Base-by-base conservation (phyloP, 2,888 invertebrate genomes). In the Scaptomyza polygonia region DNA sequence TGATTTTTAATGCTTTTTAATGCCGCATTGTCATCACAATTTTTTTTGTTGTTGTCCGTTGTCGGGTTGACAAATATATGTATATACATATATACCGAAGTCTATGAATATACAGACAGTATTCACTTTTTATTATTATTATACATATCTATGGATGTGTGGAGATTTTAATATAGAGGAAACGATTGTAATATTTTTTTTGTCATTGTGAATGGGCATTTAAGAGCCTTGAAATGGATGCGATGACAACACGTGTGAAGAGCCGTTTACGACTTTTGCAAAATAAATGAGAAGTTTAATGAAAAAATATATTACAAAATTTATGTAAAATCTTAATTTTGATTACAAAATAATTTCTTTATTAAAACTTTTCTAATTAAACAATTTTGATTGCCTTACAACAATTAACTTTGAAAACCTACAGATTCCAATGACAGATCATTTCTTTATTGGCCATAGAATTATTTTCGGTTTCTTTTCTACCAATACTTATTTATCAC, bases 21-120 rank as follows among this genome's bases (percentile, higher is more conserved):
- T 81, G 79, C 66, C 70, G 84, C 85, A 80, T 81, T 81, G 87
- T 86, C 87, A 81, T 86, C 87, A 72, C 76, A 84, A 39, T 39
- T 86, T 82, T 75, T 61, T 58, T 48, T 48, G 57, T 44, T 61
- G 65, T 48, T 48, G 57, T 44, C 44, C n/a, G 42, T 21, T 32
- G 48, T 12, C 66, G 5, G 5, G 45, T 54, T 54, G 48, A 70
- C 75, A 73, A 55, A 16, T 18, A 16, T 32, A 44, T 14, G 18
- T 47, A 55, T 9, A 9, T 36, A 11, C 29, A 34, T 14, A 43
- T 18, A 34, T 56, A 9, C 29, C 9, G n/a, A 43, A 21, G 34
- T 49, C 47, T 47, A 40, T 30, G 32, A 34, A 54, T 54, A 54
- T 54, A 34, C 29, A 44, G 27, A 12, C 43, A 25, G 42, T 62